Conservation (phyloP, 2,888 invertebrate species). For the Cephus pulcher region DNA sequence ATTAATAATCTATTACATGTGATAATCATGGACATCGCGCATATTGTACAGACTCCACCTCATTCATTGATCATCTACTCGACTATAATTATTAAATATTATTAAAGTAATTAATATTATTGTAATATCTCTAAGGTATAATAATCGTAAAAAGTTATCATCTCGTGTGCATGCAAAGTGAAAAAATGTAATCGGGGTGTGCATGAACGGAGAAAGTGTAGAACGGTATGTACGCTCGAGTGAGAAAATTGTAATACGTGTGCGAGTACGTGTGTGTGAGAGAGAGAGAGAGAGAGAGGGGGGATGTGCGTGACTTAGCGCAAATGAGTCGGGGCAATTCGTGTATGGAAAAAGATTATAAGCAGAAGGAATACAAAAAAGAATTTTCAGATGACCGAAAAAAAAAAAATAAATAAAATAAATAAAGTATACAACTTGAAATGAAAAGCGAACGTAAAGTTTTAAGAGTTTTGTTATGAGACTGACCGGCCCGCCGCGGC, state of each 20-base stretch:
- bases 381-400: slow-evolving; percentile 5
- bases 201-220: slow-evolving; percentile 3
- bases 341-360: slow-evolving; percentile 23
- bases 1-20: slow-evolving; percentile 78
- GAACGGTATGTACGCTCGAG: slow-evolving; percentile 24
- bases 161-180: slow-evolving; percentile 41
- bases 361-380: slow-evolving; percentile 13
- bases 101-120: slow-evolving; percentile 60
- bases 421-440: slow-evolving; percentile 21
- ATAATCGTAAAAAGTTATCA: slow-evolving; percentile 45
- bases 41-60: slow-evolving; percentile 74
- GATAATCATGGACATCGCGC: slow-evolving; percentile 70
- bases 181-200: neutral
- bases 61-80: slow-evolving; percentile 76
- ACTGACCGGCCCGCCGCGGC: slow-evolving; percentile 61
- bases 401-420: slow-evolving; percentile 13
- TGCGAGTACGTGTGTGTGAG: slow-evolving; percentile 13
- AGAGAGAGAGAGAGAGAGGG: slow-evolving; percentile 14
- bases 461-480: slow-evolving; percentile 60
- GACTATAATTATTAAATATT: slow-evolving; percentile 70
- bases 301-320: slow-evolving; percentile 16
- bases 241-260: neutral
- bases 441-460: slow-evolving; percentile 25
- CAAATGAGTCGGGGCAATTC: slow-evolving; percentile 58
- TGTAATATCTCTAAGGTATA: slow-evolving; percentile 54